phyloP scores from a whole-genome alignment of 2,888 invertebrate genomes.

The Myathropa florea region DNA sequence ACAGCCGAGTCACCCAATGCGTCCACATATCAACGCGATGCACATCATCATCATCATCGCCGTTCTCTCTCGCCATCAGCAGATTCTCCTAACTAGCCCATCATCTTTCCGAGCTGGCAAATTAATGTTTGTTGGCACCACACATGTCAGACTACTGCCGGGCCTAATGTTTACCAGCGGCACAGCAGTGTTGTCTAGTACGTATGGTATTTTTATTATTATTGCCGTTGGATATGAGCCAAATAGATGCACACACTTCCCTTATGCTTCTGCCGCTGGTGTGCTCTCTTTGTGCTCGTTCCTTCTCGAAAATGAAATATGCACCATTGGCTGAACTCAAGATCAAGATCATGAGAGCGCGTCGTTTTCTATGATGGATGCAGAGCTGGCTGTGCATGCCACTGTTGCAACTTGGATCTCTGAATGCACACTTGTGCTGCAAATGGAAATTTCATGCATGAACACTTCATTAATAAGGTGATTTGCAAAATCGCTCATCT shows the following conservation, averaged over 20 bases:
- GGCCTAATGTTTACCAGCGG: conserved; percentile 47
- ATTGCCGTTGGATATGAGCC: conserved; percentile 57
- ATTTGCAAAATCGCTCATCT: conserved; percentile 61
- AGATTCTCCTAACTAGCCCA: conserved; percentile 54
- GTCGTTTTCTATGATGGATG: conserved; percentile 61
- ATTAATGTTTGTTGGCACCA: conserved; percentile 67
- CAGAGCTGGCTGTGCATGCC: conserved; percentile 15
- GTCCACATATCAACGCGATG: conserved; percentile 35
- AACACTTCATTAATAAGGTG: conserved; percentile 67
- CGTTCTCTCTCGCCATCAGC: background rate
- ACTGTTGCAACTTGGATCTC: conserved; percentile 34
- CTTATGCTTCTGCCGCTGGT: background rate
- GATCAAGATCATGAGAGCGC: conserved; percentile 66
- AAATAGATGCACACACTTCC: conserved; percentile 55
- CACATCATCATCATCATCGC: conserved; percentile 50
- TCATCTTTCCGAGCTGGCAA: conserved; percentile 53
- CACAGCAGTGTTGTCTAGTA: background rate
- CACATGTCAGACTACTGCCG: conserved; percentile 60
- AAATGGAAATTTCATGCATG: conserved; percentile 69
- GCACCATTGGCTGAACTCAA: conserved; percentile 62
- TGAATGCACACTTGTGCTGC: conserved; percentile 12
- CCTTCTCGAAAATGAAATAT: conserved; percentile 49
- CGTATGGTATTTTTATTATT: conserved; percentile 61
- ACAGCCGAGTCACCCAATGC: background rate
- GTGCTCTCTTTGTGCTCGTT: background rate